Conservation (phyloP, 2,113 vertebrate genomes). For the Engraulis encrasicolus region DNA sequence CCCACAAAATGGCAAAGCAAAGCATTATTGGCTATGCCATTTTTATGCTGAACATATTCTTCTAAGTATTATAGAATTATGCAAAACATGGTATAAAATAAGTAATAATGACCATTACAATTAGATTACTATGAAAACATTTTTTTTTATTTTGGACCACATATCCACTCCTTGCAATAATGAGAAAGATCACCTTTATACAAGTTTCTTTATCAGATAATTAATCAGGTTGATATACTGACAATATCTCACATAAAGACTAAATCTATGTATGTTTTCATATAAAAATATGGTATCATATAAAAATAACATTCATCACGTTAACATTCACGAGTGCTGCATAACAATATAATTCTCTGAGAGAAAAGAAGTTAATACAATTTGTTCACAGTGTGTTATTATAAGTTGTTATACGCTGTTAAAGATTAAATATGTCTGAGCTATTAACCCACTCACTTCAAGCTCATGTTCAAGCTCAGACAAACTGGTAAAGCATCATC, state of each 20-base stretch:
- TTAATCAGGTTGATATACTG: too few relatives aligned
- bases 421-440: neutral
- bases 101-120: too few relatives aligned
- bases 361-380: neutral
- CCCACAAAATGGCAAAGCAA: too few relatives aligned
- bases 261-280: neutral
- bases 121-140: neutral
- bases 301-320: neutral
- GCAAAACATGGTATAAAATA: too few relatives aligned
- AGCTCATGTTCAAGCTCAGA: too few relatives aligned
- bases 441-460: neutral
- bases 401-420: neutral
- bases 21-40: too few relatives aligned
- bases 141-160: neutral
- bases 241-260: too few relatives aligned
- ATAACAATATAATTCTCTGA: neutral
- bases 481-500: neutral
- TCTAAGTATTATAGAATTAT: neutral
- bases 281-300: neutral
- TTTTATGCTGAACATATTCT: neutral
- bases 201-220: too few relatives aligned
- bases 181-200: neutral
- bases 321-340: neutral
- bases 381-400: neutral
- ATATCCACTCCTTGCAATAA: neutral